A percentile compares a stretch with the other conserved stretches of the same genome.
Evolutionary conservation across 2,113 vertebrate species (phyloP).

Genomic region (Pantherophis guttatus): DNA sequence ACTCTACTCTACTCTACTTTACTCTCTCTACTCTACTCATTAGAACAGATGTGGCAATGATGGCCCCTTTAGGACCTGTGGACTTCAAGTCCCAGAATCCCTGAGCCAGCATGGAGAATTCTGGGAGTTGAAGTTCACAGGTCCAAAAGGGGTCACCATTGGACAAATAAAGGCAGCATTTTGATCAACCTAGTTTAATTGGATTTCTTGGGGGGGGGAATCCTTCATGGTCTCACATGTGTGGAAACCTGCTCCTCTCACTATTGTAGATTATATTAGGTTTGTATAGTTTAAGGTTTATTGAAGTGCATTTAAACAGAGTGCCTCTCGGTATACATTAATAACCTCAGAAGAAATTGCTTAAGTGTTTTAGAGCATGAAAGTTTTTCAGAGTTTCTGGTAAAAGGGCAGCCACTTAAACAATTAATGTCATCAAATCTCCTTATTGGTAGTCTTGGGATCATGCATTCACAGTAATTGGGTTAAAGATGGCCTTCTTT

Average conservation of each 20-base stretch:
- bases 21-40: neutral
- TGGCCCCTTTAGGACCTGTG: neutral
- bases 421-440: neutral
- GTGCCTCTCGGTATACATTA: neutral
- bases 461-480: neutral
- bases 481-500: neutral
- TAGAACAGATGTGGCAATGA: neutral
- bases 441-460: neutral
- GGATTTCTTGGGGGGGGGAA: neutral
- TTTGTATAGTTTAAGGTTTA: neutral
- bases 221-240: neutral
- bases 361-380: neutral
- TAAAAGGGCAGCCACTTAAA: neutral
- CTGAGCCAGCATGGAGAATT: neutral
- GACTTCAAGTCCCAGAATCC: neutral
- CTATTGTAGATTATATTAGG: neutral
- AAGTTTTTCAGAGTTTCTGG: neutral
- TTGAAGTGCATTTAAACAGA: neutral
- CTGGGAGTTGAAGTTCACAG: neutral
- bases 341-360: neutral
- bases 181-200: neutral
- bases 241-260: neutral
- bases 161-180: neutral
- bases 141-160: neutral
- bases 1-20: too few relatives aligned